These are phyloP conservation scores for Hoplostethus mediterraneus DNA, from an alignment of 2,797 vertebrate genomes.

Conservation along the genomic window DNA sequence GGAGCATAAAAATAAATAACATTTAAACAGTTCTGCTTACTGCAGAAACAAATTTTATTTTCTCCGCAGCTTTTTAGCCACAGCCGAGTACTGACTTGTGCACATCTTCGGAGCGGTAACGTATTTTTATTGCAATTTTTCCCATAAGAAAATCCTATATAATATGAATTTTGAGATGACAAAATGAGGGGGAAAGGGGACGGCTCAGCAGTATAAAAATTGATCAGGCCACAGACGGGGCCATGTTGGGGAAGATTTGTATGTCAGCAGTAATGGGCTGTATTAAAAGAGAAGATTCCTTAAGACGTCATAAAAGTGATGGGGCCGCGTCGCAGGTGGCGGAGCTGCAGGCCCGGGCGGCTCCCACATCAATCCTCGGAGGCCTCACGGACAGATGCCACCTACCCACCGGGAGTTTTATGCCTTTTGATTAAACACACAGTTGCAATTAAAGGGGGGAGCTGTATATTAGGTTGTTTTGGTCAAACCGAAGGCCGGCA, in stretches of 20 bases:
- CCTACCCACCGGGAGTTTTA: conserved; percentile 79
- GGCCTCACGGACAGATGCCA: conserved; percentile 80
- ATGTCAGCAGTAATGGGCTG: conserved; percentile 99
- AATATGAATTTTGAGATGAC: conserved; percentile 98
- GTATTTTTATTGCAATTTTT: conserved; percentile 97
- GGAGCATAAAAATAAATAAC: conserved; percentile 99
- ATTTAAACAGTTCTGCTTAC: conserved; percentile 99
- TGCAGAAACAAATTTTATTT: conserved; percentile 99
- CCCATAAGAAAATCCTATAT: conserved; percentile 94
- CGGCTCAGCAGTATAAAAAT: conserved; percentile 99
- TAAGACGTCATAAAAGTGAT: conserved; percentile 92
- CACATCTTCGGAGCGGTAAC: conserved; percentile 89
- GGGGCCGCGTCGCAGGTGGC: conserved; percentile 74
- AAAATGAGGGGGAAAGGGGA: conserved; percentile 94
- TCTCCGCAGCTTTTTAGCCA: conserved; percentile 92
- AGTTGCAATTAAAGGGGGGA: conserved; percentile 78
- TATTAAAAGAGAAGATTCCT: conserved; percentile 99
- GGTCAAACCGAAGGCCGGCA: conserved; percentile 60
- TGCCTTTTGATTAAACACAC: conserved; percentile 85
- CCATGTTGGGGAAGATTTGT: conserved; percentile 98
- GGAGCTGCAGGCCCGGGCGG: conserved; percentile 59
- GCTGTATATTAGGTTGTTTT: conserved; percentile 83
- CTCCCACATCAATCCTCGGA: conserved; percentile 84
- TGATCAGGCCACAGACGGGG: conserved; percentile 97
- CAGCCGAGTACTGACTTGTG: conserved; percentile 87